Evolutionary conservation across 2,797 vertebrate species (phyloP).

Genomic region (Muscicapa comitata): DNA sequence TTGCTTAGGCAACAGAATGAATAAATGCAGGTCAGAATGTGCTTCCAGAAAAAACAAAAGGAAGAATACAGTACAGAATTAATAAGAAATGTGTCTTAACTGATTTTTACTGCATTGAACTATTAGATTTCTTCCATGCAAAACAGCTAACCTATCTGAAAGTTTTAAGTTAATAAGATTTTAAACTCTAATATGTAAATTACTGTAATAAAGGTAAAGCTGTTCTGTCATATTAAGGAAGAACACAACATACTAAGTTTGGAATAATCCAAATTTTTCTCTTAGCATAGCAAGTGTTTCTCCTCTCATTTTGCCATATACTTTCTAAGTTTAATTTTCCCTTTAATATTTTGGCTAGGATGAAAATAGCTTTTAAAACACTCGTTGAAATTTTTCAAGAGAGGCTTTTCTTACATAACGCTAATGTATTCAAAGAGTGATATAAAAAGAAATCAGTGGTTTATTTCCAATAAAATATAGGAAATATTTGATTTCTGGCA

Average conservation of each 20-base stretch:
- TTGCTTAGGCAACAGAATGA: constrained; percentile 89
- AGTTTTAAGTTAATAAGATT: neutral
- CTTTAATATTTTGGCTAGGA: neutral
- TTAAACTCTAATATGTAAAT: neutral
- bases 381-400: neutral
- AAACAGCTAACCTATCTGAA: constrained; percentile 2
- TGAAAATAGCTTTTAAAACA: neutral
- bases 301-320: neutral
- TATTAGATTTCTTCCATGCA: constrained; percentile 5
- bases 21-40: constrained; percentile 86
- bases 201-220: constrained; percentile 16
- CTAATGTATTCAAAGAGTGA: neutral
- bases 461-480: neutral
- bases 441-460: neutral
- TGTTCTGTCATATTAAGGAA: neutral
- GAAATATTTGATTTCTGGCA: neutral
- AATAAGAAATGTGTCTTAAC: constrained; percentile 36
- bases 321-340: neutral
- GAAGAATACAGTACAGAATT: constrained; percentile 37
- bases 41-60: constrained; percentile 75
- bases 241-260: neutral
- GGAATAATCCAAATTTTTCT: constrained; percentile 3
- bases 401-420: neutral
- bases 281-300: neutral
- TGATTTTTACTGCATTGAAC: constrained; percentile 42